Conservation (phyloP, 2,797 vertebrate genomes). For the Atherinosoma microstoma region DNA sequence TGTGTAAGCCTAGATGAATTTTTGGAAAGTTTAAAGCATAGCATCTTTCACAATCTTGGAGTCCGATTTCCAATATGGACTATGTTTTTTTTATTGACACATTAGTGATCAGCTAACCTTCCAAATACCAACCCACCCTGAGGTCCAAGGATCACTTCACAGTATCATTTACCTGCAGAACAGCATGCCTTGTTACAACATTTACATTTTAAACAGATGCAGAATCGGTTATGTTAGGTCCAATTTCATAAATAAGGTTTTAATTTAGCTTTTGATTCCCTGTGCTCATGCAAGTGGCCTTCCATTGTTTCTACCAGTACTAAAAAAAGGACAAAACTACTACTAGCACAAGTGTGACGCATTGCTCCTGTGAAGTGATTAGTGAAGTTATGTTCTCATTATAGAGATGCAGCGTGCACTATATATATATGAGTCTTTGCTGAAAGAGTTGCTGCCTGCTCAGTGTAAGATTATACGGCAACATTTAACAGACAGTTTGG, state of each 20-base stretch:
- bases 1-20: not conserved
- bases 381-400: slow-evolving; percentile 8
- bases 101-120: not conserved
- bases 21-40: not conserved
- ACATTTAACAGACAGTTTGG: slow-evolving; percentile 46
- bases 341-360: not conserved
- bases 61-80: not conserved
- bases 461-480: slow-evolving; percentile 27
- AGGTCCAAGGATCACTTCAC: too few relatives aligned
- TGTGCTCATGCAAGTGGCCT: not conserved
- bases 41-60: not conserved
- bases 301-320: not conserved
- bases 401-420: slow-evolving; percentile 3
- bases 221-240: not conserved
- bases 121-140: not conserved
- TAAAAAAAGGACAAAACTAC: not conserved
- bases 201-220: not conserved
- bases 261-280: not conserved
- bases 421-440: not conserved
- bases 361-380: slow-evolving; percentile 1
- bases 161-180: not conserved
- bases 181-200: not conserved
- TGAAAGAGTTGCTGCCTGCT: slow-evolving; percentile 13
- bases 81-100: not conserved
- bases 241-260: not conserved